Base-by-base conservation (phyloP, 2,797 vertebrate genomes). In the Sorex maritimensis region DNA sequence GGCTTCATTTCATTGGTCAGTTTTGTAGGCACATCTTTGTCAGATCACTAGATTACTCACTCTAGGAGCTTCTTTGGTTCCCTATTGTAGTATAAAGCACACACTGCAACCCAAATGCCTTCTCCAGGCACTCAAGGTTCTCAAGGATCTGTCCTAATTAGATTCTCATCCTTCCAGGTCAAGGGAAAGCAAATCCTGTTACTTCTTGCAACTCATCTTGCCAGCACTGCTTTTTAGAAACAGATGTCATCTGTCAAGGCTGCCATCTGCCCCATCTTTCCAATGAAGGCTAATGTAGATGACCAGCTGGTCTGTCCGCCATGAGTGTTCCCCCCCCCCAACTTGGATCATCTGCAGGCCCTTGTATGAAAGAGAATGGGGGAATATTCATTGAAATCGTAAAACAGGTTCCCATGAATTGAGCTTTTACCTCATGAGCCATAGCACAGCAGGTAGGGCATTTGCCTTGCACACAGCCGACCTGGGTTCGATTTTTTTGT, bases 201-300 rank as follows among this genome's bases (percentile, higher is more conserved):
- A 85, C 3, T 23, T 19, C 41, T 92, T 34, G 46, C 89, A 89
- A 85, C 52, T 92, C 26, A 38, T 88, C 67, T 71, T 80, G 79
- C 75, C 91, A 94, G 92, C 87, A 95, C 86, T 15, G 85, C 26
- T 24, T 81, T 92, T 87, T 52, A 91, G 92, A 95, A 96, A 87
- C 96, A 94, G 93, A 95, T 95, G 92, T 84, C 86, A 28, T 88
- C 96, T 96, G 91, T 80, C 91, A 92, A 65, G 41, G n/a, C 61
- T 80, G 52, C 91, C 91, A 75, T 93, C 93, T 95, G 91, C n/a
- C 86, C 89, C 46, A 8, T 68, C 81, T 91, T 93, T 78, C 34
- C 67, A 28, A 19, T 28, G 63, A 92, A 61, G 83, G 84, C 79
- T 67, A 93, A 92, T 13, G 78, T 74, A 46, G 83, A 84, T 67